A percentile compares a stretch with the other conserved stretches of the same genome.
phyloP scores from a whole-genome alignment of 1,140 invertebrate species.

The Cydia fagiglandana region DNA sequence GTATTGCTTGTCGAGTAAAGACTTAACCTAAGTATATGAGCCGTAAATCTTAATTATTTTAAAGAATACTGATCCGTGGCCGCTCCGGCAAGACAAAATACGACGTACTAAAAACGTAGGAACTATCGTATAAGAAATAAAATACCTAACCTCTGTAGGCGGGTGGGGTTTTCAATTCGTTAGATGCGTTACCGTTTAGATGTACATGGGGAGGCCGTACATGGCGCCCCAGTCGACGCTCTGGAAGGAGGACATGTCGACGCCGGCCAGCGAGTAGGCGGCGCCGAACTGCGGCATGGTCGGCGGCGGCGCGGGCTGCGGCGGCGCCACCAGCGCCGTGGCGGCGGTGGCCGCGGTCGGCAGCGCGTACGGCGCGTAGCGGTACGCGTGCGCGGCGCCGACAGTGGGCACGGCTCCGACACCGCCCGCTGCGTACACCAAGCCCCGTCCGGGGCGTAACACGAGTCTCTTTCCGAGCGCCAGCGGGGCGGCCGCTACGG shows the following conservation, averaged over 20 bases:
- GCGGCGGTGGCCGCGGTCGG: slow-evolving; percentile 77
- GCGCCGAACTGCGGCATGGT: slow-evolving; percentile 84
- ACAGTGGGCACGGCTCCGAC: slow-evolving; percentile 69
- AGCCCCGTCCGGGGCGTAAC: slow-evolving; percentile 60
- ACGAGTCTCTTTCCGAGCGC: slow-evolving; percentile 75
- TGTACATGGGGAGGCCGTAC: slow-evolving; percentile 95
- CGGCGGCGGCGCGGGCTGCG: slow-evolving; percentile 80
- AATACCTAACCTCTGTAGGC: slow-evolving; percentile 44
- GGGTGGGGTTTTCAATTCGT: slow-evolving; percentile 41
- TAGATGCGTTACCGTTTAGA: slow-evolving; percentile 78
- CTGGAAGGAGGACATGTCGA: slow-evolving; percentile 94
- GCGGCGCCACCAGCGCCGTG: slow-evolving; percentile 75
- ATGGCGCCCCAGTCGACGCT: slow-evolving; percentile 93
- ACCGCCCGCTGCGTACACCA: slow-evolving; percentile 68
- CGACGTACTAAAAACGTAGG: slow-evolving; percentile 57
- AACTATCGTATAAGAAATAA: slow-evolving; percentile 63
- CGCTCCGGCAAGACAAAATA: slow-evolving; percentile 41
- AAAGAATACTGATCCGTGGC: slow-evolving; percentile 52
- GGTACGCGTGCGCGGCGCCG: slow-evolving; percentile 80
- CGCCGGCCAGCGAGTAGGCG: slow-evolving; percentile 90
- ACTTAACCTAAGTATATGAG: slow-evolving; percentile 56
- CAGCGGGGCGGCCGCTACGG: slow-evolving; percentile 82
- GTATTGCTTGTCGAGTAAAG: slow-evolving; percentile 47
- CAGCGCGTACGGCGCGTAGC: slow-evolving; percentile 83
- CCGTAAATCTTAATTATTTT: slow-evolving; percentile 36